Percentiles rank a stretch among this genome's conserved stretches.
Conservation (phyloP, 2,113 vertebrate species). For the Glaucomys volans region DNA sequence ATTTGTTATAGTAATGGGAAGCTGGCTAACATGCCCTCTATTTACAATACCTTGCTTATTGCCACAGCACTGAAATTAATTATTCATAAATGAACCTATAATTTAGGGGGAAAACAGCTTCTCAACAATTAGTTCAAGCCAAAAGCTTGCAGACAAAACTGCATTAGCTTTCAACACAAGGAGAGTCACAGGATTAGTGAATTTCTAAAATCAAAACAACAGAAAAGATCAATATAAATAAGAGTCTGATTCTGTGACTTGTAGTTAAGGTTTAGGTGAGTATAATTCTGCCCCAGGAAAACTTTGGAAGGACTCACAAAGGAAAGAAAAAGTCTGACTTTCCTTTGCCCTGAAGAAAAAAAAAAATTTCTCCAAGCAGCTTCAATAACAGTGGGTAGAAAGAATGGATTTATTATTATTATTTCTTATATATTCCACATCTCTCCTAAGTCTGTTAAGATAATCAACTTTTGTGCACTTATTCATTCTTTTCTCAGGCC, state of each 20-base stretch:
- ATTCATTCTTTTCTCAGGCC: background rate
- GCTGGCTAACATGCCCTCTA: background rate
- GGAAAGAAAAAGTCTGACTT: slow-evolving; percentile 11
- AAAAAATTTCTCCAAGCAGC: background rate
- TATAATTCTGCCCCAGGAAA: background rate
- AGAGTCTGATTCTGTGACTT: background rate
- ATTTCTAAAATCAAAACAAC: slow-evolving; percentile 36
- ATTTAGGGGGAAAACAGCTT: background rate
- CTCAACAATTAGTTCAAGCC: background rate
- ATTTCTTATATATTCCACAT: background rate
- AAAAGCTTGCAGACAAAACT: slow-evolving; percentile 7
- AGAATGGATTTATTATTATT: slow-evolving; percentile 10
- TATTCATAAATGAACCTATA: background rate
- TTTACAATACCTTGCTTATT: background rate
- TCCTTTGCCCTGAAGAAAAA: background rate
- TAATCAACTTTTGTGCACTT: background rate
- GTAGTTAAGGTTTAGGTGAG: background rate
- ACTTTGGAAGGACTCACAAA: background rate
- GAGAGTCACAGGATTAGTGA: background rate
- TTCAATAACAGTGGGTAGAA: background rate
- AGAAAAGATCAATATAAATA: background rate
- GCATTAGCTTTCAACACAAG: background rate
- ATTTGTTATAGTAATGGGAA: background rate
- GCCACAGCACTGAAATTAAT: background rate
- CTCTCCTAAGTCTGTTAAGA: background rate